A percentile compares a stretch with the other conserved stretches of the same genome.
Conservation (phyloP, 1,140 invertebrate species). For the Uloborus diversus region DNA sequence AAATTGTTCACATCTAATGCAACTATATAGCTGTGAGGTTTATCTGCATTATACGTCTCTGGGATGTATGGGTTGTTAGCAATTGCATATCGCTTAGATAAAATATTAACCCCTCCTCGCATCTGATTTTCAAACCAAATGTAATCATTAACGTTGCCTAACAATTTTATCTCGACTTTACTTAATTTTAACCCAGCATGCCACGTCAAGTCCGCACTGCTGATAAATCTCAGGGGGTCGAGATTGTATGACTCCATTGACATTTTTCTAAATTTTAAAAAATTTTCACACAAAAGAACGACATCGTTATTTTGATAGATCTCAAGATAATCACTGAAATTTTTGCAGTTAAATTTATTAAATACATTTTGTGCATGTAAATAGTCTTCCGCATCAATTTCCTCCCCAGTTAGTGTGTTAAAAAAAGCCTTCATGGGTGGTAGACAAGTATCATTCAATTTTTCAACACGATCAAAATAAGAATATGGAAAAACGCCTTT, state of each 20-base stretch:
- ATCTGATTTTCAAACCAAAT: not conserved
- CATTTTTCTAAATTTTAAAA: not conserved
- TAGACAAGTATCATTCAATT: not conserved
- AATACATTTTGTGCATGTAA: not conserved
- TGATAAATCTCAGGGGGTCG: not conserved
- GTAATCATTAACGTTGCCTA: not conserved
- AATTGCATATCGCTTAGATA: constrained; percentile 5
- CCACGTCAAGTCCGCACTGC: not conserved
- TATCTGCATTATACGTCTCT: not conserved
- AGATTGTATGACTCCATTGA: not conserved
- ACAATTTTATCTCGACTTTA: not conserved
- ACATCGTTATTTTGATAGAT: not conserved
- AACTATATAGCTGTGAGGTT: not conserved
- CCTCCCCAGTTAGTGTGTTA: not conserved
- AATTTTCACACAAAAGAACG: not conserved
- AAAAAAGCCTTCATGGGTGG: not conserved
- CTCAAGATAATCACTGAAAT: no score
- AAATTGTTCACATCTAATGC: constrained; percentile 52
- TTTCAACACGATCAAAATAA: not conserved
- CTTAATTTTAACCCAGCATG: not conserved
- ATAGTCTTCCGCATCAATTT: not conserved
- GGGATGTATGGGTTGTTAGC: not conserved
- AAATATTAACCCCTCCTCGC: not conserved
- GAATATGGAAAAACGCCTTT: not conserved
- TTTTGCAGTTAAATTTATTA: not conserved